Conservation (phyloP, 2,113 vertebrate species). For the Urocolius indicus region DNA sequence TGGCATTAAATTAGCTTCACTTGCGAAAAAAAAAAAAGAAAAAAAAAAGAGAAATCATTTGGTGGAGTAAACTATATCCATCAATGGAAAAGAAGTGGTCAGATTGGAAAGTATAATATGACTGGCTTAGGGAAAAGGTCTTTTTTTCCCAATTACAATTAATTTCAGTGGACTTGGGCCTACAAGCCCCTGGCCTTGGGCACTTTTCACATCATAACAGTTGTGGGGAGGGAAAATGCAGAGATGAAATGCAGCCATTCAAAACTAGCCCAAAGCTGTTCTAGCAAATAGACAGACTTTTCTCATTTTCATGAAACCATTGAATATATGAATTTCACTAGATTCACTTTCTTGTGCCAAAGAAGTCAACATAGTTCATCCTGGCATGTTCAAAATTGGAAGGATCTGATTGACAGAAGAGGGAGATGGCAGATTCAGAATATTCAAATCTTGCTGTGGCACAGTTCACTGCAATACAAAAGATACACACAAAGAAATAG, state of each 20-base stretch:
- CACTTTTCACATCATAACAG: slow-evolving; percentile 73
- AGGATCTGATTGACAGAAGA: slow-evolving; percentile 68
- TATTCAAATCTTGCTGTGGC: slow-evolving; percentile 68
- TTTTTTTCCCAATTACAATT: slow-evolving; percentile 62
- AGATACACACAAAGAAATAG: slow-evolving; percentile 50
- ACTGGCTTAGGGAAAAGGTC: slow-evolving; percentile 54
- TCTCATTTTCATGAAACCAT: slow-evolving; percentile 73
- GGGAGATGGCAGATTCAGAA: slow-evolving; percentile 66
- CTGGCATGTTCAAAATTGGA: slow-evolving; percentile 74
- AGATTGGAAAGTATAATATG: slow-evolving; percentile 32
- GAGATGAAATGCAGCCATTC: slow-evolving; percentile 70
- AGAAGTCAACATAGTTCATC: slow-evolving; percentile 72
- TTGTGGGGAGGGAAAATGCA: slow-evolving; percentile 67
- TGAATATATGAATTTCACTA: slow-evolving; percentile 72
- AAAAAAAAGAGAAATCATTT: background rate
- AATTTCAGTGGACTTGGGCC: slow-evolving; percentile 69
- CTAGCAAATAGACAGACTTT: slow-evolving; percentile 71
- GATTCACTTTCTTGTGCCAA: slow-evolving; percentile 71
- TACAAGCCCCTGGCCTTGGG: slow-evolving; percentile 70
- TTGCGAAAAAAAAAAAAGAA: background rate
- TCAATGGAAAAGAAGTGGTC: slow-evolving; percentile 49
- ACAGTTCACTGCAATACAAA: slow-evolving; percentile 55
- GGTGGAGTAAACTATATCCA: slow-evolving; percentile 33
- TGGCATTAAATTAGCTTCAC: slow-evolving; percentile 43
- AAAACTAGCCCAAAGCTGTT: slow-evolving; percentile 75